Conservation (phyloP, 2,113 vertebrate species). For the Antechinus stuartii region DNA sequence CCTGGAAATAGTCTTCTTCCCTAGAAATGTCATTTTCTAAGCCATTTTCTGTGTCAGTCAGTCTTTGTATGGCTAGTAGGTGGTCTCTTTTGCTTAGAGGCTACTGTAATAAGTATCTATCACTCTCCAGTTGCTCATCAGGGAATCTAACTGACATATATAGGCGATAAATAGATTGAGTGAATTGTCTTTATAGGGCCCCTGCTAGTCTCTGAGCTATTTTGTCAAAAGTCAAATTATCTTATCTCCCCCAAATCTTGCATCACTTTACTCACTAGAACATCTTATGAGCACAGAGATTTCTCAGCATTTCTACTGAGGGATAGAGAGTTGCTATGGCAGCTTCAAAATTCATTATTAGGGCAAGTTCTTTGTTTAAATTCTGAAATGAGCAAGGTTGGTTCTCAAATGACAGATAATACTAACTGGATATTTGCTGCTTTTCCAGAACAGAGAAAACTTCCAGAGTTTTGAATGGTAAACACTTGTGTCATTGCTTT, state of each 20-base stretch:
- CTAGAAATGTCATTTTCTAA: not conserved
- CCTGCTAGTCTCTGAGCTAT: not conserved
- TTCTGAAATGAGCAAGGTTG: not conserved
- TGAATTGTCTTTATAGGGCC: not conserved
- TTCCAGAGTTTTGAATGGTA: not conserved
- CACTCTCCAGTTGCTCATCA: not conserved
- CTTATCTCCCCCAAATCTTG: not conserved
- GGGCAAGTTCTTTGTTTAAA: not conserved
- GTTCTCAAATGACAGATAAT: not conserved
- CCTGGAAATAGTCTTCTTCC: not conserved
- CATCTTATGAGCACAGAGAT: not conserved
- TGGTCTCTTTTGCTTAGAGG: not conserved
- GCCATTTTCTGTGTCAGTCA: not conserved
- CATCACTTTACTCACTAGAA: not conserved
- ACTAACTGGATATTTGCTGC: not conserved
- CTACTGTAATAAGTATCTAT: not conserved
- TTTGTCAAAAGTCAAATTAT: not conserved
- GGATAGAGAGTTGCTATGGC: not conserved
- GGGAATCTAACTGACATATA: not conserved
- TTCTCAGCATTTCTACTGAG: not conserved
- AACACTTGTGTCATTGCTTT: not conserved
- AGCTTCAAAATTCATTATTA: not conserved
- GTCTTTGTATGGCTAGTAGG: not conserved
- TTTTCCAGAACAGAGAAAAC: not conserved
- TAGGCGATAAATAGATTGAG: not conserved